Percentiles rank a stretch among this genome's conserved stretches.
phyloP scores from a whole-genome alignment of 2,113 vertebrate genomes.

The Gulo gulo region DNA sequence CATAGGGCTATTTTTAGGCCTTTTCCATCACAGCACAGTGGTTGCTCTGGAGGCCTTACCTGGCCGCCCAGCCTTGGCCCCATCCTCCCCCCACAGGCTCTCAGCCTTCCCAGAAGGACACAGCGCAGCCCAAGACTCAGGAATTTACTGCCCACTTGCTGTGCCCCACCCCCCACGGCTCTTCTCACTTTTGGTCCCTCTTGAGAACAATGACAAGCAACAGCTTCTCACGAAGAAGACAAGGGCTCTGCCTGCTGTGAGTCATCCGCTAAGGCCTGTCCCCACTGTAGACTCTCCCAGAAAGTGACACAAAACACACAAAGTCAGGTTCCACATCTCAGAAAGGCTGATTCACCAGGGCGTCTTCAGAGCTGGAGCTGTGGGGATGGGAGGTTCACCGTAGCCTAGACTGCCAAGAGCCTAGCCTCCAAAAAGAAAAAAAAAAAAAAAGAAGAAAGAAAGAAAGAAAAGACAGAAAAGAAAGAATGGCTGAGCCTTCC shows the following conservation, averaged over 20 bases:
- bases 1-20: neutral
- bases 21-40: neutral
- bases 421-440: neutral
- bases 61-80: neutral
- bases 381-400: neutral
- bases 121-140: neutral
- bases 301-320: neutral
- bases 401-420: neutral
- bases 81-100: neutral
- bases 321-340: neutral
- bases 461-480: neutral
- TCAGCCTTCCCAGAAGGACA: neutral
- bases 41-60: neutral
- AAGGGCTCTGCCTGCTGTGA: neutral
- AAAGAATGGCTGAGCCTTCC: slow-evolving; percentile 10
- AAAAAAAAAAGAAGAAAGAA: neutral
- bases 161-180: accelerated
- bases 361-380: neutral
- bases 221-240: neutral
- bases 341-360: slow-evolving; percentile 25
- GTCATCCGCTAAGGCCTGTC: neutral
- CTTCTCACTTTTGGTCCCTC: neutral
- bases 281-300: neutral
- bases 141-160: neutral
- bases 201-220: neutral